Base-by-base conservation (phyloP, 2,888 invertebrate genomes). In the Heliconius cydno region DNA sequence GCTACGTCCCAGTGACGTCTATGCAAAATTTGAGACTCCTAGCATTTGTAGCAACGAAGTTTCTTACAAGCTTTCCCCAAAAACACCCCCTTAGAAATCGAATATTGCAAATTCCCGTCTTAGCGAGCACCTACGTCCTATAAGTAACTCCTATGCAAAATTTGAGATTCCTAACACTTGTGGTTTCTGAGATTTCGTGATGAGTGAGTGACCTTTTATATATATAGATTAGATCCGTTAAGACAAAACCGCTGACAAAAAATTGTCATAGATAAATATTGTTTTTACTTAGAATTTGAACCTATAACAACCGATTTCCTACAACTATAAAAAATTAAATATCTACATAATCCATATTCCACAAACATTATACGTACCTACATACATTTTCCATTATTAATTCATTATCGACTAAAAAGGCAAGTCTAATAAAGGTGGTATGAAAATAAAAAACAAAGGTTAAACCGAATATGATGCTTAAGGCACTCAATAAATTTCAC, bases 381-480 rank as follows among this genome's bases (percentile, higher is more conserved):
- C 34, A n/a, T 6, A 57, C 22, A 7, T 57, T 22, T 25, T 25
- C 1, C 63, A 10, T 38, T 68, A 68, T n/a, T 34, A 68, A 6
- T 15, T 68, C 19, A 68, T 68, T 13, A 68, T 68, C 68, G 22
- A 30, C 68, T 68, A 25, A 68, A 68, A 68, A 68, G 38, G 22
- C 41, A 68, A 68, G 7, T 41, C n/a, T 41, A 38, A 38, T 68
- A n/a, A 41, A 13, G 57, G 57, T 57, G n/a, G 22, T 57, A n/a
- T 57, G 57, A 10, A 57, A n/a, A 19, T 30, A 68, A 41, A n/a
- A 38, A 22, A 41, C 19, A 38, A 38, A 38, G n/a, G 22, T 13
- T 38, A 38, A 68, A 68, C 13, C 30, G n/a, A 12, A 34, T 38
- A 68, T 68, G 13, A 13, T 63, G 63, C 63, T 57, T 57, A 57